Percentiles rank a stretch among this genome's conserved stretches.
phyloP scores from a whole-genome alignment of 2,888 invertebrate species.

The Drosophila pegasa region DNA sequence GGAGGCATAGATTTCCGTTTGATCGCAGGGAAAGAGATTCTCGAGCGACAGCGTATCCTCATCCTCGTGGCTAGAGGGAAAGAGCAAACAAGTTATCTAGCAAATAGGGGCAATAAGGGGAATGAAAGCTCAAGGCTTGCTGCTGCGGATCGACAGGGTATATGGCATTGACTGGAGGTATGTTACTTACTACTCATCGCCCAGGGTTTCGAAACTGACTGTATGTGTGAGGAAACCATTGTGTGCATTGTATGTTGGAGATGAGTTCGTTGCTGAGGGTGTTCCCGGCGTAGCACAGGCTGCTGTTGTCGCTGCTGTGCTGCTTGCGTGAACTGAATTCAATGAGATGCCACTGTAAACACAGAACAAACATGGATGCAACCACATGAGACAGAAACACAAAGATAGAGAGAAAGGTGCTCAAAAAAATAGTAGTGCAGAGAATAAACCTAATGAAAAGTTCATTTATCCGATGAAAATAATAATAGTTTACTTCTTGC shows the following conservation, averaged over 20 bases:
- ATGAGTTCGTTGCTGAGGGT: slow-evolving; percentile 54
- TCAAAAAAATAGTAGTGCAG: too few species aligned
- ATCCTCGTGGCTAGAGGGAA: slow-evolving; percentile 76
- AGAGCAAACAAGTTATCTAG: not conserved
- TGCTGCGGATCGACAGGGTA: not conserved
- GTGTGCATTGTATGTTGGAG: slow-evolving; percentile 61
- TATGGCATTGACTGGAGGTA: not conserved
- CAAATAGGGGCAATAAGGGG: not conserved
- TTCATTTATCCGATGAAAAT: too few species aligned
- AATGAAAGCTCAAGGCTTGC: not conserved
- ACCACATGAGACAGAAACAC: slow-evolving; percentile 25
- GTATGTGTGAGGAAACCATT: slow-evolving; percentile 73
- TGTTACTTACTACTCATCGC: slow-evolving; percentile 82
- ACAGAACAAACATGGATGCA: slow-evolving; percentile 36
- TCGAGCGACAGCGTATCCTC: slow-evolving; percentile 83
- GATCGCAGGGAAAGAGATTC: slow-evolving; percentile 84
- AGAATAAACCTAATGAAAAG: too few species aligned
- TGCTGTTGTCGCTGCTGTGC: slow-evolving; percentile 32
- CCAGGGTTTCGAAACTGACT: slow-evolving; percentile 75
- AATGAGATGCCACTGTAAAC: slow-evolving; percentile 74
- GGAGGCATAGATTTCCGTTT: slow-evolving; percentile 83
- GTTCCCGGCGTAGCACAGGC: slow-evolving; percentile 34
- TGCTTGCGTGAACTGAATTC: slow-evolving; percentile 34
- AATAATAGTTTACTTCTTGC: too few species aligned
- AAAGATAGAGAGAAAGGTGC: too few species aligned